Conservation (phyloP, 2,888 invertebrate species). For the Phlogophora meticulosa region DNA sequence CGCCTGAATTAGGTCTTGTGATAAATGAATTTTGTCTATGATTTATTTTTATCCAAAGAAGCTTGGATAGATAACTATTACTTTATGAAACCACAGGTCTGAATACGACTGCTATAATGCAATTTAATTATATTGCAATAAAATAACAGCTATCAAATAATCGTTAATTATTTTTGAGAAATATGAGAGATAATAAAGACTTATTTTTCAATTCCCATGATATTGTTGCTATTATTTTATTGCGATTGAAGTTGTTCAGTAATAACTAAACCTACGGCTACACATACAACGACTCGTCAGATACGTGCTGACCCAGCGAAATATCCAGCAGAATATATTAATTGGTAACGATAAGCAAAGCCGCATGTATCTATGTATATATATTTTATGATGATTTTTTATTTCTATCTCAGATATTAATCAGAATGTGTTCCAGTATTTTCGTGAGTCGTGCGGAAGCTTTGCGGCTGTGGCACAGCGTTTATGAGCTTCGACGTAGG, state of each 20-base stretch:
- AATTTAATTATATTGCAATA: slow-evolving; percentile 37
- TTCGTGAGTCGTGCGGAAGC: slow-evolving; percentile 78
- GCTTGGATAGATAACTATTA: slow-evolving; percentile 16
- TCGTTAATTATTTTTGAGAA: slow-evolving; percentile 39
- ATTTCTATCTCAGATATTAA: slow-evolving; percentile 84
- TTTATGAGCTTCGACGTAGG: slow-evolving; percentile 89
- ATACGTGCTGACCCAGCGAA: slow-evolving; percentile 21
- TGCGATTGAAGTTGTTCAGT: slow-evolving; percentile 22
- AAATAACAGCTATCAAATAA: slow-evolving; percentile 36
- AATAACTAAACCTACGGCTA: slow-evolving; percentile 1
- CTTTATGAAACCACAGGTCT: slow-evolving; percentile 17
- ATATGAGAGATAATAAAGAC: slow-evolving; percentile 49
- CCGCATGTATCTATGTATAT: slow-evolving; percentile 28
- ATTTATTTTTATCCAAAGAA: slow-evolving; percentile 49
- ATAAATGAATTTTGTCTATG: slow-evolving; percentile 55
- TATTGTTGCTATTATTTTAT: slow-evolving; percentile 47
- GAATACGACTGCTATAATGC: slow-evolving; percentile 28
- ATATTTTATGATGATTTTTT: slow-evolving; percentile 52
- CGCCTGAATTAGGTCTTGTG: slow-evolving; percentile 71
- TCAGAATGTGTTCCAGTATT: slow-evolving; percentile 82
- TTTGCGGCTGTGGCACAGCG: slow-evolving; percentile 82
- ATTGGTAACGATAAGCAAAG: slow-evolving; percentile 26
- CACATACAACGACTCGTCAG: slow-evolving; percentile 42
- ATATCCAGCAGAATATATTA: slow-evolving; percentile 18
- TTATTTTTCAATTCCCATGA: slow-evolving; percentile 35